phyloP scores from a whole-genome alignment of 2,113 vertebrate genomes.

The Scytalopus superciliaris region DNA sequence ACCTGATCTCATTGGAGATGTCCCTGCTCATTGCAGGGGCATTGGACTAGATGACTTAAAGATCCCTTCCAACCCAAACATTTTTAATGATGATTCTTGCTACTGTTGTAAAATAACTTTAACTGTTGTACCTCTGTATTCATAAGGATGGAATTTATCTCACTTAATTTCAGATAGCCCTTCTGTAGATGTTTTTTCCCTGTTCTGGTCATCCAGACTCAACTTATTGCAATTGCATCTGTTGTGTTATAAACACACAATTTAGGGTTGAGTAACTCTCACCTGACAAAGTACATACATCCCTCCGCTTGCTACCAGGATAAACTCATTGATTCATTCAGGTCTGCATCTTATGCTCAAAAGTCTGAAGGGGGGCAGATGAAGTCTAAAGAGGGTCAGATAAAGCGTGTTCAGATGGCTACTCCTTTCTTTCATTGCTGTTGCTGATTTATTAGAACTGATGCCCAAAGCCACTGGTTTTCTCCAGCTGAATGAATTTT shows the following conservation, averaged over 20 bases:
- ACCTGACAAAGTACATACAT: rapidly evolving
- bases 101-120: not conserved
- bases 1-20: not conserved
- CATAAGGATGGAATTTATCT: not conserved
- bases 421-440: not conserved
- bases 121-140: not conserved
- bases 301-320: not conserved
- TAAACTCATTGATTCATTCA: not conserved
- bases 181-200: not conserved
- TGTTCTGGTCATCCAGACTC: not conserved
- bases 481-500: not conserved
- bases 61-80: not conserved
- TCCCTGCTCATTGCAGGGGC: not conserved
- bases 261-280: not conserved
- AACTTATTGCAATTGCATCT: not conserved
- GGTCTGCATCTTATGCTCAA: not conserved
- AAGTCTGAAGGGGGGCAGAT: not conserved
- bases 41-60: not conserved
- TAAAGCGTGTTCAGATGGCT: not conserved
- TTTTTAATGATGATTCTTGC: not conserved
- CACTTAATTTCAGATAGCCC: not conserved
- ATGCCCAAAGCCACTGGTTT: not conserved
- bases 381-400: not conserved
- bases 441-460: not conserved
- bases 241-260: not conserved